Evolutionary conservation across 2,113 vertebrate genomes (phyloP).

Genomic region (Catharus bicknelli): DNA sequence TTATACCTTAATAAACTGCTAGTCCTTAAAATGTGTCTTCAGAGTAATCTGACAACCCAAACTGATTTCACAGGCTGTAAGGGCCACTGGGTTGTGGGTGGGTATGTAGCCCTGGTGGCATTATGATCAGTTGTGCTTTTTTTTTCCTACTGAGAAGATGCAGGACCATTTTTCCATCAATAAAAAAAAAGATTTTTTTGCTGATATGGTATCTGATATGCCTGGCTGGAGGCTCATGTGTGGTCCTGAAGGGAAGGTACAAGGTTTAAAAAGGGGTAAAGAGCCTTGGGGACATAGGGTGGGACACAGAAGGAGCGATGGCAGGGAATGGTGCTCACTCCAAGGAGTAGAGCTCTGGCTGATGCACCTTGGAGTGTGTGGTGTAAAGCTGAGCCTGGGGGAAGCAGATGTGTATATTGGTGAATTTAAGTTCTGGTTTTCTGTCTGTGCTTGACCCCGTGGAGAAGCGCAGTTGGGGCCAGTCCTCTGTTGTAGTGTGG

Average conservation of each 20-base stretch:
- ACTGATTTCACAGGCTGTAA: not conserved
- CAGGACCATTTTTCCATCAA: not conserved
- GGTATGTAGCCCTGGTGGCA: not conserved
- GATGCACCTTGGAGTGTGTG: not conserved
- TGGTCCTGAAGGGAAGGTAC: not conserved
- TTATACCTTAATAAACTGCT: not conserved
- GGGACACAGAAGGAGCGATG: not conserved
- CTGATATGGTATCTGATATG: not conserved
- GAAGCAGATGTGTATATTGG: not conserved
- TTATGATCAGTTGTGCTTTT: not conserved
- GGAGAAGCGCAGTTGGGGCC: fast-evolving
- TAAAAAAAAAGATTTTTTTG: not conserved
- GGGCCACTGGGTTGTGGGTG: not conserved
- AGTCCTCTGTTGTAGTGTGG: fast-evolving
- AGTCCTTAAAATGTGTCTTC: not conserved
- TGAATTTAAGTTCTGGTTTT: not conserved
- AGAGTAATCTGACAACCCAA: fast-evolving
- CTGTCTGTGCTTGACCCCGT: fast-evolving
- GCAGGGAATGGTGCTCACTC: not conserved
- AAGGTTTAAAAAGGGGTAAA: not conserved
- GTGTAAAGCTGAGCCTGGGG: not conserved
- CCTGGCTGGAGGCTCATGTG: not conserved
- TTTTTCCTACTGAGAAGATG: not conserved
- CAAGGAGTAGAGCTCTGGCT: not conserved
- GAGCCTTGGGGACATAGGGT: not conserved